A percentile compares a stretch with the other conserved stretches of the same genome.
Conservation (phyloP, 2,113 vertebrate species). For the Centrocercus urophasianus region DNA sequence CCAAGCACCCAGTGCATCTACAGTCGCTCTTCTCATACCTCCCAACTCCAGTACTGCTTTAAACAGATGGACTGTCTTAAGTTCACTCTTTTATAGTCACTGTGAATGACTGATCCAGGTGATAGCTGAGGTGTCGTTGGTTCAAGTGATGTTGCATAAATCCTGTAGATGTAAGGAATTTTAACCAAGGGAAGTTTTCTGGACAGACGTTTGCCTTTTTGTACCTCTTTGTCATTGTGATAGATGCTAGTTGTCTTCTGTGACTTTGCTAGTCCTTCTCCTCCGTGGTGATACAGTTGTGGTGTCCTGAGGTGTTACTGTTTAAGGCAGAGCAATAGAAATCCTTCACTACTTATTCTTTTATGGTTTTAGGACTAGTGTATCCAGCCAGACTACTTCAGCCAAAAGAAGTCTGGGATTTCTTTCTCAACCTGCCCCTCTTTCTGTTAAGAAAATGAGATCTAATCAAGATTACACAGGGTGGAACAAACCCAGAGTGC, state of each 20-base stretch:
- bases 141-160: background rate
- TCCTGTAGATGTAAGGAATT: no score
- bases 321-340: background rate
- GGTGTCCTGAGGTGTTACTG: background rate
- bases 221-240: background rate
- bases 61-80: background rate
- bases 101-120: background rate
- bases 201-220: background rate
- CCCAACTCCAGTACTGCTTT: background rate
- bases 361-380: slow-evolving; percentile 77
- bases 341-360: background rate
- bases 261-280: background rate
- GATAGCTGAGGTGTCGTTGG: background rate
- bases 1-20: background rate
- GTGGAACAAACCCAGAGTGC: slow-evolving; percentile 93
- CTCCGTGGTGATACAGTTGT: background rate
- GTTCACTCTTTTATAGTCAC: background rate
- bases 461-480: slow-evolving; percentile 92
- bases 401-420: slow-evolving; percentile 92
- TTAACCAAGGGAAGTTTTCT: no score
- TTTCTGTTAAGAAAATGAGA: slow-evolving; percentile 91
- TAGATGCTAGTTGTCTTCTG: background rate
- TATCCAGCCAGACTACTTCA: slow-evolving; percentile 80
- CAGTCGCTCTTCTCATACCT: background rate
- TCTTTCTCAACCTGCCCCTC: slow-evolving; percentile 92